Evolutionary conservation across 1,140 invertebrate species (phyloP).

Genomic region (Bombyx mori): ASM3026992v2 NC_085130.1:2569501-2570000

Average conservation of each 20-base stretch:
- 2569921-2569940: constrained; percentile 21
- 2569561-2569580: constrained; percentile 15
- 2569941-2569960: constrained; percentile 25
- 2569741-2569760: constrained; percentile 4
- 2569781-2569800: constrained; percentile 7
- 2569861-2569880: constrained; percentile 10
- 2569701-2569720: constrained; percentile 6
- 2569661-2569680: constrained; percentile 3
- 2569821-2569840: constrained; percentile 10
- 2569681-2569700: background rate
- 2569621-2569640: background rate
- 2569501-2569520: background rate
- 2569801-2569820: constrained; percentile 12
- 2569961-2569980: constrained; percentile 11
- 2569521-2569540: constrained; percentile 17
- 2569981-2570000: constrained; percentile 15
- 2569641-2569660: background rate
- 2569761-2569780: constrained; percentile 17
- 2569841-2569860: constrained; percentile 4
- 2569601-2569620: background rate
- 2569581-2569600: constrained; percentile 4
- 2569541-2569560: constrained; percentile 17
- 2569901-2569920: constrained; percentile 36
- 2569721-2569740: constrained; percentile 10
- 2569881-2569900: constrained; percentile 11